phyloP scores from a whole-genome alignment of 2,113 vertebrate genomes.

The Rhabdomys dilectus region DNA sequence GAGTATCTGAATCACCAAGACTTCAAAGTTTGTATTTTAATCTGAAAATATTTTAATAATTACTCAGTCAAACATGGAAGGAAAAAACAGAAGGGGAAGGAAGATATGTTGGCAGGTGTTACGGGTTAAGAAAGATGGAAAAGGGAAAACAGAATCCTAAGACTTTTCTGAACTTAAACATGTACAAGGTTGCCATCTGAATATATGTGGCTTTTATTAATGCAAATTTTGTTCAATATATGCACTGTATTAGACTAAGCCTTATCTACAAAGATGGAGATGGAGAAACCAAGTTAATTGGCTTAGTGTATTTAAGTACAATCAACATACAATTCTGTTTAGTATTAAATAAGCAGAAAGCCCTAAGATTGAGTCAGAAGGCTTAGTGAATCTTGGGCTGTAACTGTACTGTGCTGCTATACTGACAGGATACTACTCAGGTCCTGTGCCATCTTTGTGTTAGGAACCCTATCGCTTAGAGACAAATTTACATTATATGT shows the following conservation, averaged over 20 bases:
- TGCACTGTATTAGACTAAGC: background rate
- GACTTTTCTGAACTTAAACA: background rate
- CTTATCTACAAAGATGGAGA: background rate
- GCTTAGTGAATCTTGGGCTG: background rate
- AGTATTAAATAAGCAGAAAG: background rate
- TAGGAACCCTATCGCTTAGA: background rate
- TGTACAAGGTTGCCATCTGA: background rate
- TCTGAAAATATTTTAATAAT: background rate
- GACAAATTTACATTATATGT: background rate
- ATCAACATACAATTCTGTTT: background rate
- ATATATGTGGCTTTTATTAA: background rate
- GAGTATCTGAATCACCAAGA: background rate
- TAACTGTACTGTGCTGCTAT: background rate
- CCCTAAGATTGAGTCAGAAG: background rate
- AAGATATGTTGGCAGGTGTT: too few relatives aligned
- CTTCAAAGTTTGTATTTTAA: background rate
- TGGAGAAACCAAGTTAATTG: background rate
- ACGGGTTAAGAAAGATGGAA: background rate
- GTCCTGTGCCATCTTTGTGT: background rate
- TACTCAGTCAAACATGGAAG: background rate
- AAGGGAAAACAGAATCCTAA: background rate
- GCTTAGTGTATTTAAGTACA: background rate
- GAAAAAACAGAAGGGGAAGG: rapidly evolving
- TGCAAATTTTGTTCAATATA: background rate
- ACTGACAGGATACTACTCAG: background rate